Conservation (phyloP, 2,113 vertebrate genomes). For the Leucoraja erinaceus region DNA sequence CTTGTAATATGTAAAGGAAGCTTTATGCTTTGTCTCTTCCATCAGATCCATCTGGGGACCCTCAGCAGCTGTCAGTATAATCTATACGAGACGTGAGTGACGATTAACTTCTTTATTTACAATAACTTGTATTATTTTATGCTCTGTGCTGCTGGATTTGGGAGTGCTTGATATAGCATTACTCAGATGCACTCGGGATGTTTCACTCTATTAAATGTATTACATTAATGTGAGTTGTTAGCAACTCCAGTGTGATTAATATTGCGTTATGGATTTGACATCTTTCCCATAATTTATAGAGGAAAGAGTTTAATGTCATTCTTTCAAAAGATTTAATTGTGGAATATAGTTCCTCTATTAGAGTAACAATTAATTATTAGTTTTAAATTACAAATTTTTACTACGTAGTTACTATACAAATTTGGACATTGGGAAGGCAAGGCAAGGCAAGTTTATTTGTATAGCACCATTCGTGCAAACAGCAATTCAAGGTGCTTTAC, state of each 20-base stretch:
- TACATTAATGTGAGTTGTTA: neutral
- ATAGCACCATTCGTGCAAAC: too few species aligned
- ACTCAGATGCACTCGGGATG: neutral
- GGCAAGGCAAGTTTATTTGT: too few species aligned
- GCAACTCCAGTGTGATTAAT: too few species aligned
- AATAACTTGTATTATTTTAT: too few species aligned
- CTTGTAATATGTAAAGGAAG: too few species aligned
- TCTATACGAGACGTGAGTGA: too few species aligned
- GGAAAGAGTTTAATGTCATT: neutral
- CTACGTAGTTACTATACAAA: neutral
- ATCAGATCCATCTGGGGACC: too few species aligned
- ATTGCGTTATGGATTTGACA: too few species aligned
- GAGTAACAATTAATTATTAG: neutral
- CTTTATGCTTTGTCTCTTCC: too few species aligned
- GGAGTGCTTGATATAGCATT: neutral
- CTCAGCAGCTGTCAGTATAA: too few species aligned
- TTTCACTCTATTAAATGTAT: neutral
- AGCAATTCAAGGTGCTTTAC: too few species aligned
- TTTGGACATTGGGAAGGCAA: neutral
- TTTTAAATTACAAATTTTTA: neutral
- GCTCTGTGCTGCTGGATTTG: neutral
- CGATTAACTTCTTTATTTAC: too few species aligned
- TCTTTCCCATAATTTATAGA: neutral
- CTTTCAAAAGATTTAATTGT: neutral
- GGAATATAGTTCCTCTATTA: neutral